Percentiles rank a stretch among this genome's conserved stretches.
Evolutionary conservation across 2,888 invertebrate species (phyloP).

Genomic region (Drosophila planitibia): DNA sequence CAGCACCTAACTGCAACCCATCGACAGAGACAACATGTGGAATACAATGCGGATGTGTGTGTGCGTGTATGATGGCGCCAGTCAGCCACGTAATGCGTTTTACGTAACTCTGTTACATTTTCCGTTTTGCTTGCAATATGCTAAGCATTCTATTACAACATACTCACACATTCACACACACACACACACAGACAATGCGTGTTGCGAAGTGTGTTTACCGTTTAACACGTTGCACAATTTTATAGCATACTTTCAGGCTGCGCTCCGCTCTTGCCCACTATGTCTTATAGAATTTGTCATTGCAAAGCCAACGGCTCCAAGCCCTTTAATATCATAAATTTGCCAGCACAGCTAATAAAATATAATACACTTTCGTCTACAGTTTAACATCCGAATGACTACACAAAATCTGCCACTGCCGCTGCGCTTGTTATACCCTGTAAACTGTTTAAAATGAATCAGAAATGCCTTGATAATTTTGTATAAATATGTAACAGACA

Average conservation of each 20-base stretch:
- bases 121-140: conserved; percentile 73
- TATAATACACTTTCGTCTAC: conserved; percentile 69
- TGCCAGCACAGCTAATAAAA: conserved; percentile 67
- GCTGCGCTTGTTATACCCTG: conserved; percentile 24
- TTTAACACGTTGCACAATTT: conserved; percentile 52
- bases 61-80: conserved; percentile 25
- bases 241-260: conserved; percentile 54
- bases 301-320: conserved; percentile 41
- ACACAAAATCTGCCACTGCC: conserved; percentile 25
- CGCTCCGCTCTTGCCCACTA: neutral
- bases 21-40: conserved; percentile 44
- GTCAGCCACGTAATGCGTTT: conserved; percentile 65
- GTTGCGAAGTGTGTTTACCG: conserved; percentile 28
- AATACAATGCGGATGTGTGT: neutral
- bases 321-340: conserved; percentile 64
- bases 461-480: neutral
- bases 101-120: conserved; percentile 68
- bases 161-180: conserved; percentile 9
- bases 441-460: neutral
- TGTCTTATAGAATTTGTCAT: conserved; percentile 52
- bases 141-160: conserved; percentile 55
- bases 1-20: conserved; percentile 54
- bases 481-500: neutral
- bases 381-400: conserved; percentile 44
- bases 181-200: conserved; percentile 16